These are phyloP conservation scores for Eupristina koningsbergeri DNA, from an alignment of 1,140 invertebrate species.

Conservation along the genomic window DNA sequence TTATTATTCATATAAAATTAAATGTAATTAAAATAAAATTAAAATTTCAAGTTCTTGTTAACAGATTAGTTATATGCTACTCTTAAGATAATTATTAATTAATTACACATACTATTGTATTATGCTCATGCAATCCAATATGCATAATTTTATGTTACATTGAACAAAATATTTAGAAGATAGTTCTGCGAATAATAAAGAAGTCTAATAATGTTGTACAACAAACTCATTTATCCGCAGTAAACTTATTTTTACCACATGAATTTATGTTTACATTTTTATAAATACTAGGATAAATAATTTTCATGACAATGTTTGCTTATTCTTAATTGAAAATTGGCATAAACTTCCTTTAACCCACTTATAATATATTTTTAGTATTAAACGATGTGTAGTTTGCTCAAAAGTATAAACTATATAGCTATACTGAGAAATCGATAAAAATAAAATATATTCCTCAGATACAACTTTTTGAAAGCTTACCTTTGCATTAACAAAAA, in stretches of 20 bases:
- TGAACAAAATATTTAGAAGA: background rate
- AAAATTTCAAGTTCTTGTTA: no score
- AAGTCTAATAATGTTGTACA: background rate
- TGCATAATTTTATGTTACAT: background rate
- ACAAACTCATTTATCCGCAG: background rate
- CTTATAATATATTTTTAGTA: constrained; percentile 36
- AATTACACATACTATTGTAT: no score
- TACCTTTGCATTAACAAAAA: background rate
- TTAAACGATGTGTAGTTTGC: background rate
- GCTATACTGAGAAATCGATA: constrained; percentile 39
- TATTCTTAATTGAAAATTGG: constrained; percentile 32
- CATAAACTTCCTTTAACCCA: background rate
- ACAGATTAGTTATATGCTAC: no score
- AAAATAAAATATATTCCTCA: constrained; percentile 22
- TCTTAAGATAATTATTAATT: no score
- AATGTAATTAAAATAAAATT: no score
- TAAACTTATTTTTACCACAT: background rate
- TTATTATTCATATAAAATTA: no score
- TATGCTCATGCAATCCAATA: no score
- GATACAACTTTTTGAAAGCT: constrained; percentile 20
- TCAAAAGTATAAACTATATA: constrained; percentile 25
- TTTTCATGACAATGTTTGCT: constrained; percentile 5
- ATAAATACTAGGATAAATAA: background rate
- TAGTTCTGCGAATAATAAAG: background rate
- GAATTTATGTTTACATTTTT: background rate